Evolutionary conservation across 2,113 vertebrate genomes (phyloP).

Genomic region (Trematomus loennbergii): DNA sequence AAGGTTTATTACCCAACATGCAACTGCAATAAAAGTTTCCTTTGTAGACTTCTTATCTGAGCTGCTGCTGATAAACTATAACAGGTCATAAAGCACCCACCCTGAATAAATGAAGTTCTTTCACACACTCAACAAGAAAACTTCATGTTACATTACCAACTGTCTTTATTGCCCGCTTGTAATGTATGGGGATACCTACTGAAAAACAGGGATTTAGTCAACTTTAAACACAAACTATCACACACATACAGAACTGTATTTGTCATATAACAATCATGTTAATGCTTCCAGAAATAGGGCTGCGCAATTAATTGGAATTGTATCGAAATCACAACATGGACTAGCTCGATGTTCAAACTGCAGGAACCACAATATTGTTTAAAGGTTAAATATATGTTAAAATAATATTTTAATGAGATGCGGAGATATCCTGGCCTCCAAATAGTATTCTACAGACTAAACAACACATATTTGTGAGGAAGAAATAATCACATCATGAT

Average conservation of each 20-base stretch:
- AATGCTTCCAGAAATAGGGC: neutral
- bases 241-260: neutral
- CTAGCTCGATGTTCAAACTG: too few relatives aligned
- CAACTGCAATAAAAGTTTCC: neutral
- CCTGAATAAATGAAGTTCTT: neutral
- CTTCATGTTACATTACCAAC: neutral
- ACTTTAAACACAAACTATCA: neutral
- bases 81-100: neutral
- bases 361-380: too few relatives aligned
- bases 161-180: constrained; percentile 33
- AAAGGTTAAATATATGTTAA: too few relatives aligned
- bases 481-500: too few relatives aligned
- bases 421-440: too few relatives aligned
- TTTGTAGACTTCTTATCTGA: neutral
- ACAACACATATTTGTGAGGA: too few relatives aligned
- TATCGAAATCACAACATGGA: too few relatives aligned
- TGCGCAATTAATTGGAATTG: too few relatives aligned
- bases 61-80: constrained; percentile 35
- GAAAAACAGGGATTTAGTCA: neutral
- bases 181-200: neutral
- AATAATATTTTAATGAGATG: too few relatives aligned
- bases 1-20: neutral
- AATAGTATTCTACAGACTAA: too few relatives aligned
- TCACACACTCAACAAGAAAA: neutral
- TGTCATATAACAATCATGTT: neutral